phyloP scores from a whole-genome alignment of 2,797 vertebrate species.

The Molossus alvarezi region DNA sequence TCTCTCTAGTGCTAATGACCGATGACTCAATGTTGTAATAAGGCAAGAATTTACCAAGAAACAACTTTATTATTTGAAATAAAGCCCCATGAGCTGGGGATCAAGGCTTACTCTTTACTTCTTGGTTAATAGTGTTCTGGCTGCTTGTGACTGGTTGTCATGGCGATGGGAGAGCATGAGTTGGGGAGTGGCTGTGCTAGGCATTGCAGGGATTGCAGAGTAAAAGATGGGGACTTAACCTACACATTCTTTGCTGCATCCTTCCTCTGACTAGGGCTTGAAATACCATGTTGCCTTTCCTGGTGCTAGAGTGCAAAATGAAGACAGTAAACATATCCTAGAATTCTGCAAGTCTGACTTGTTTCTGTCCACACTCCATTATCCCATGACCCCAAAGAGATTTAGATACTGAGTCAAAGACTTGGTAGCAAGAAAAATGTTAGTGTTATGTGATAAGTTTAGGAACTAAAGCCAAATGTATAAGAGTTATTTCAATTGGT shows the following conservation, averaged over 20 bases:
- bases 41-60: slow-evolving; percentile 41
- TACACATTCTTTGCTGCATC: background rate
- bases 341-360: background rate
- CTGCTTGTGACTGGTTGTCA: slow-evolving; percentile 53
- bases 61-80: slow-evolving; percentile 48
- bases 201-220: background rate
- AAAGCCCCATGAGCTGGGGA: background rate
- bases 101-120: slow-evolving; percentile 57
- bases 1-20: background rate
- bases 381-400: background rate
- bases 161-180: background rate
- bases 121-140: background rate
- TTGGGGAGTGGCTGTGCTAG: background rate
- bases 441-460: background rate
- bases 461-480: background rate
- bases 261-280: background rate
- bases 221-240: background rate
- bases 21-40: background rate
- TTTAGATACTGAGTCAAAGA: background rate
- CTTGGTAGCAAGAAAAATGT: background rate
- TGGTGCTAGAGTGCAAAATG: background rate
- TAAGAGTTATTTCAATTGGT: background rate
- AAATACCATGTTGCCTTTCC: background rate
- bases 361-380: background rate
- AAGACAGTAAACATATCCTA: background rate